A percentile compares a stretch with the other conserved stretches of the same genome.
Conservation (phyloP, 2,888 invertebrate species). For the Augochlorella aurata region DNA sequence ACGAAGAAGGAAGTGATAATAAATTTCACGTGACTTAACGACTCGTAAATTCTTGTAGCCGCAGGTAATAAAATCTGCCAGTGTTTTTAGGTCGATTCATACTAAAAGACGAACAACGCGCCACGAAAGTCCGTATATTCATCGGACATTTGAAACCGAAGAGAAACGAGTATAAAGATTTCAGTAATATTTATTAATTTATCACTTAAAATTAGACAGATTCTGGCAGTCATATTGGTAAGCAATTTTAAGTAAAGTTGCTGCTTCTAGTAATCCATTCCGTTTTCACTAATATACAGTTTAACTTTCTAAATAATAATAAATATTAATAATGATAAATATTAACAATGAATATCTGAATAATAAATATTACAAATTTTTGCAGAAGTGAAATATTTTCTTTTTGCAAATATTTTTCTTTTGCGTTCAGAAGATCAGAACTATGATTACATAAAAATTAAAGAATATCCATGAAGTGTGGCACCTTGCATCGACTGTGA, state of each 20-base stretch:
- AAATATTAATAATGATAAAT: not conserved
- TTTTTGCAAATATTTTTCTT: not conserved
- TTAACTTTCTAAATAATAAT: not conserved
- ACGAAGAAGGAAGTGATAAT: not conserved
- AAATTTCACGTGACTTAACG: slow-evolving; percentile 1
- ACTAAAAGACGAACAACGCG: not conserved
- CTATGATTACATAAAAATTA: not conserved
- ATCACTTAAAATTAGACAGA: not conserved
- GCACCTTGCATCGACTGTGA: not conserved
- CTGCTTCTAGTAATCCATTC: not conserved
- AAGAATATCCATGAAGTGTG: not conserved
- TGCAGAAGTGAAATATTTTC: not conserved
- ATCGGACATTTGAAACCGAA: not conserved
- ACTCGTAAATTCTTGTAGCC: not conserved
- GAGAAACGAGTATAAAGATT: not conserved
- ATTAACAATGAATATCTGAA: not conserved
- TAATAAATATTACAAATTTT: not conserved
- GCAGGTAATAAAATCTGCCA: not conserved
- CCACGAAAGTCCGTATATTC: not conserved
- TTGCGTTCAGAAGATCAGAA: not conserved
- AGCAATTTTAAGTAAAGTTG: not conserved
- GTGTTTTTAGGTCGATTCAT: not conserved
- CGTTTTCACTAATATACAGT: not conserved
- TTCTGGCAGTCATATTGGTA: too few species aligned
- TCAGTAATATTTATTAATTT: not conserved